These are phyloP conservation scores for Myotis myotis DNA, from an alignment of 2,797 vertebrate genomes.

Conservation along the genomic window DNA sequence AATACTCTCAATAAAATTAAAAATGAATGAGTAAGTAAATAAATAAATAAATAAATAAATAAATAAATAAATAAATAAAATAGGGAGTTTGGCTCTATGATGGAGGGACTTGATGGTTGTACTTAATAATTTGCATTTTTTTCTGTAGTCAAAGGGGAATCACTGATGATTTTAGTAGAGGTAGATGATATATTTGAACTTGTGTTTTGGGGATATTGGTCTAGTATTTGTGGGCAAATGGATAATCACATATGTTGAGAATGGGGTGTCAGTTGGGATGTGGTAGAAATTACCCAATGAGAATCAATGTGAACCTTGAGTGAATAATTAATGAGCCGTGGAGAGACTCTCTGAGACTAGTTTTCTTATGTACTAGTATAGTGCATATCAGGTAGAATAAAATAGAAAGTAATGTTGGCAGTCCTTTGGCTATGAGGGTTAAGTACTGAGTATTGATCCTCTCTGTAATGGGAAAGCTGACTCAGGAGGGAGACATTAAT, in stretches of 20 bases:
- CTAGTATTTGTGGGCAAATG: background rate
- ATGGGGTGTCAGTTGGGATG: background rate
- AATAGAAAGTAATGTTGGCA: background rate
- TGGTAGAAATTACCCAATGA: background rate
- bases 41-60: too few relatives aligned
- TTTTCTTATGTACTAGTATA: background rate
- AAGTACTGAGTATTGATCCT: background rate
- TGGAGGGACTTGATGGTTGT: background rate
- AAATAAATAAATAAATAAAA: too few relatives aligned
- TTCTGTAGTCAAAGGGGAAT: background rate
- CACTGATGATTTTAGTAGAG: background rate
- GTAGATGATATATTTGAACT: background rate
- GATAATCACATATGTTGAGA: background rate
- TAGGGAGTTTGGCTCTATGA: background rate
- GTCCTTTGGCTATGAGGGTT: background rate
- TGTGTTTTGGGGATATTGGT: background rate
- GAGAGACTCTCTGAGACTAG: background rate
- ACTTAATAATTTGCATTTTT: background rate
- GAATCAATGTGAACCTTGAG: background rate
- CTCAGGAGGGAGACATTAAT: background rate
- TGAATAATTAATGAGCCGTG: background rate
- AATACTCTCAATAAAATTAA: too few relatives aligned
- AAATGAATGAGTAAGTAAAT: too few relatives aligned
- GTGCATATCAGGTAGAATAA: background rate
- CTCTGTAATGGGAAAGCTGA: background rate